Evolutionary conservation across 2,888 invertebrate genomes (phyloP).

Genomic region (Metopia argyrocephala): DNA sequence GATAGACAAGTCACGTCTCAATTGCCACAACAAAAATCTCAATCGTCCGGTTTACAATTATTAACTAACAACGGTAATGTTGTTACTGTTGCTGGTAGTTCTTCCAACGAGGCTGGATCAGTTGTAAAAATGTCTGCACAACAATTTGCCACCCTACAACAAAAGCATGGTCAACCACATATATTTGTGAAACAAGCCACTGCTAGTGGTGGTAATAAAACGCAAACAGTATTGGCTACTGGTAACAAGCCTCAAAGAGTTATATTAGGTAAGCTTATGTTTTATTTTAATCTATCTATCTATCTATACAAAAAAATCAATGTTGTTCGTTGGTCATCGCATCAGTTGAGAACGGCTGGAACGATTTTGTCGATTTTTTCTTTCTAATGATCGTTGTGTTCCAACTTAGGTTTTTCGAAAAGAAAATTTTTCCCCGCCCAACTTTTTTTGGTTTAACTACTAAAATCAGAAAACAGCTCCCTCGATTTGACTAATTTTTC

Average conservation of each 20-base stretch:
- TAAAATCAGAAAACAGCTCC: too few relatives aligned
- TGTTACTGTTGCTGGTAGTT: constrained; percentile 33
- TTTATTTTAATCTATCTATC: too few relatives aligned
- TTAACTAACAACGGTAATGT: constrained; percentile 45
- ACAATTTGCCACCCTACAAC: constrained; percentile 75
- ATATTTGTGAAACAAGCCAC: constrained; percentile 70
- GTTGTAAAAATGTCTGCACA: constrained; percentile 76
- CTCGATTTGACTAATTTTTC: too few relatives aligned
- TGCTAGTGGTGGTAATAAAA: constrained; percentile 34
- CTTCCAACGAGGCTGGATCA: constrained; percentile 62
- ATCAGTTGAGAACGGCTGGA: too few relatives aligned
- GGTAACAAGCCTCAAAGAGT: constrained; percentile 69
- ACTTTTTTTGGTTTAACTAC: too few relatives aligned
- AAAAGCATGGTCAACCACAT: constrained; percentile 73
- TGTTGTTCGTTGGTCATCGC: too few relatives aligned
- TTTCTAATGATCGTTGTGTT: too few relatives aligned
- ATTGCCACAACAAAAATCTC: constrained; percentile 44
- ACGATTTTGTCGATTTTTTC: too few relatives aligned
- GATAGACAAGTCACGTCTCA: constrained; percentile 53
- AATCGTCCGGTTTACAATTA: constrained; percentile 39
- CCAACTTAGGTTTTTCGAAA: too few relatives aligned
- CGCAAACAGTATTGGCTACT: constrained; percentile 50
- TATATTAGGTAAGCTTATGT: constrained; percentile 72
- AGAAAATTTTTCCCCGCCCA: too few relatives aligned
- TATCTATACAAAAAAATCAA: too few relatives aligned